Conservation (phyloP, 2,888 invertebrate genomes). For the Drosophila mercatorum region DNA sequence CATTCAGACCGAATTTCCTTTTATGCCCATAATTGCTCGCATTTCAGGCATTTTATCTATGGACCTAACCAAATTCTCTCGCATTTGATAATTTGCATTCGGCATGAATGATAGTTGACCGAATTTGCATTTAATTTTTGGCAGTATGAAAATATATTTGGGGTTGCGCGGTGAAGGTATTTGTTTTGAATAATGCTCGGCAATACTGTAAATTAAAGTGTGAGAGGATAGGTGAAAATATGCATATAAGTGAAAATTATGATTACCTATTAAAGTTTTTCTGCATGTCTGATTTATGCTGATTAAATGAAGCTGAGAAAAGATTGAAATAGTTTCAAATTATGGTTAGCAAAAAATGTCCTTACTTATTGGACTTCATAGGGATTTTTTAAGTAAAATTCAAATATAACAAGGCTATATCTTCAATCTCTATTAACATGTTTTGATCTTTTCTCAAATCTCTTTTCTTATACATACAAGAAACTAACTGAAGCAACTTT, state of each 20-base stretch:
- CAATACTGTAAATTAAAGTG: not conserved
- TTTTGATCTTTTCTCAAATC: no score
- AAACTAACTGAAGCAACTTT: no score
- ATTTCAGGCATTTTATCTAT: conserved; percentile 18
- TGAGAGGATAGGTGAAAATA: not conserved
- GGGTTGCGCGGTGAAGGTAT: not conserved
- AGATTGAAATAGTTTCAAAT: no score
- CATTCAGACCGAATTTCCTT: conserved; percentile 30
- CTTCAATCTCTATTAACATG: no score
- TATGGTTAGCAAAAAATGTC: no score
- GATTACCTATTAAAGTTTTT: no score
- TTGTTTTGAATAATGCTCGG: not conserved
- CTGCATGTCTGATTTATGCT: no score
- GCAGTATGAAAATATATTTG: conserved; percentile 8
- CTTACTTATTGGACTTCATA: no score
- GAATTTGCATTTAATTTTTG: conserved; percentile 15
- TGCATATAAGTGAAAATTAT: not conserved
- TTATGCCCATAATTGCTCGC: conserved; percentile 46
- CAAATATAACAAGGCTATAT: no score
- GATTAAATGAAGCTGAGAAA: no score
- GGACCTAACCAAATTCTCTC: conserved; percentile 7
- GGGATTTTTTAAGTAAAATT: no score
- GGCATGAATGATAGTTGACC: not conserved
- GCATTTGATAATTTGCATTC: conserved; percentile 40
- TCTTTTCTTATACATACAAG: no score